These are phyloP conservation scores for Pluvialis apricaria DNA, from an alignment of 2,113 vertebrate genomes.

Conservation along the genomic window DNA sequence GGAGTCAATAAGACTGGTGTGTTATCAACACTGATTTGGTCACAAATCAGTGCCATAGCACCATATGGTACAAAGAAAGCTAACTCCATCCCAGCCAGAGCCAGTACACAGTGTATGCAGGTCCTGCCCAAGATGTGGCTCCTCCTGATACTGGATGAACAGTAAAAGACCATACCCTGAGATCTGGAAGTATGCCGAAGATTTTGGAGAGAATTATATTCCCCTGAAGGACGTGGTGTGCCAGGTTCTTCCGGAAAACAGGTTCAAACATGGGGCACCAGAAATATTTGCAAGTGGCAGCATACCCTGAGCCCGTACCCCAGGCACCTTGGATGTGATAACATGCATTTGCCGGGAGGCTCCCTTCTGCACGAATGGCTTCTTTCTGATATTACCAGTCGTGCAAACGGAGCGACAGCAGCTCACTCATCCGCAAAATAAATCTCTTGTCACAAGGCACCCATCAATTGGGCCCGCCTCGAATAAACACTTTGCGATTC, in stretches of 20 bases:
- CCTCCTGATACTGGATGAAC: background rate
- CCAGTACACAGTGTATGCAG: fast-evolving
- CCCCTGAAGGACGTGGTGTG: background rate
- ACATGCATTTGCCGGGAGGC: background rate
- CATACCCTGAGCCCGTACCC: background rate
- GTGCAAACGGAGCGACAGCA: background rate
- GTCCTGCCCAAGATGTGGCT: background rate
- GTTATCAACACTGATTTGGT: background rate
- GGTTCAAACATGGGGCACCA: background rate
- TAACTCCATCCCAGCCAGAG: background rate
- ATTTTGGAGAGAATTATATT: background rate
- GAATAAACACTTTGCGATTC: background rate
- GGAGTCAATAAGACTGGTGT: too few species aligned
- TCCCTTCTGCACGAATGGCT: background rate
- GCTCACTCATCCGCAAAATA: background rate
- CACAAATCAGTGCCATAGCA: background rate
- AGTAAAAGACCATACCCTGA: background rate
- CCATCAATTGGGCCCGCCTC: background rate
- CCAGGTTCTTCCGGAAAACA: background rate
- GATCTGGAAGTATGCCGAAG: fast-evolving
- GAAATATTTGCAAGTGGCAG: background rate
- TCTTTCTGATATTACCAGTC: background rate
- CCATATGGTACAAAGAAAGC: fast-evolving
- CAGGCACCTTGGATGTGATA: background rate
- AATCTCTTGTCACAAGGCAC: background rate